Evolutionary conservation across 2,888 invertebrate genomes (phyloP), one percentile per base, ranked within the genome.

Genomic region (Parasteatoda lunata): DNA sequence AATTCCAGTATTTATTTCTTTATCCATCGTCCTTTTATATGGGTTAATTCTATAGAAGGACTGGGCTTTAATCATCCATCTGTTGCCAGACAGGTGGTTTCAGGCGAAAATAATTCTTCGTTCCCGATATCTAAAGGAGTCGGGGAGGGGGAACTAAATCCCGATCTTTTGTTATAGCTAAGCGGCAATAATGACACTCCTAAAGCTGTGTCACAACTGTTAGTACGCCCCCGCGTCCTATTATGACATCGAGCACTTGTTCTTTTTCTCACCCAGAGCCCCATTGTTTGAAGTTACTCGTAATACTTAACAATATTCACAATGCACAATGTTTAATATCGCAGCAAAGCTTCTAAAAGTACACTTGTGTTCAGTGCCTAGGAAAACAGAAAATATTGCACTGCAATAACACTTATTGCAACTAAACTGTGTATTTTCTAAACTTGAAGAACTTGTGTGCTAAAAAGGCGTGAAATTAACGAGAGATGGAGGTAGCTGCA

Each of bases 231-330:
- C 72, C 72, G 65, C 48, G 66, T 72, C 65, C 75, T 79, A 75
- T 85, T 85, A 85, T 85, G 84, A 85, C 79, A 85, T 79, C 30
- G 79, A 80, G 75, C 84, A 85, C 84, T 85, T 79, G 84, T 79
- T n/a, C 70, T 78, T 79, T 79, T 79, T 85, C 84, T 70, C 84
- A 85, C 84, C 84, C 84, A 45, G 6, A 49, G 30, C 13, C n/a
- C 66, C 75, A 69, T 79, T 79, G 79, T 85, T 54, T 72, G 76
- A 51, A 59, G 59, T 51, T 59, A 13, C 64, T 51, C 15, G 59
- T 65, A 77, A 84, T 77, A 66, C 77, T 71, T 77, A 72, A 77
- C 76, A 82, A 45, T 13, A n/a, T 3, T n/a, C 9, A 9, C 59
- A 9, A 13, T n/a, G 7, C 59, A 7, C n/a, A 59, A 13, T 59